These are phyloP conservation scores for Spisula solida DNA, from an alignment of 2,888 invertebrate species.

Conservation along the genomic window DNA sequence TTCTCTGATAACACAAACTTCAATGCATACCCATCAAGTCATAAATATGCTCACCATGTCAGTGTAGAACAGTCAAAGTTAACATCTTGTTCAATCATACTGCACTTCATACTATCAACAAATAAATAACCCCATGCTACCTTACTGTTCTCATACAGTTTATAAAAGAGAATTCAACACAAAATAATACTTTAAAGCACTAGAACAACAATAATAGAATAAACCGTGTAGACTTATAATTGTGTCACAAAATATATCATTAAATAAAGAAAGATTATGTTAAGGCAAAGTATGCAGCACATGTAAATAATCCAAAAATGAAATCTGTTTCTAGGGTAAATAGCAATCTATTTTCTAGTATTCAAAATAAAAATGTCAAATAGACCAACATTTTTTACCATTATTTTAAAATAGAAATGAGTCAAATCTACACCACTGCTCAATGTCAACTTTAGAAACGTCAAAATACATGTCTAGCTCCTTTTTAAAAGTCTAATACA, in stretches of 20 bases:
- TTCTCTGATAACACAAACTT: too few species aligned
- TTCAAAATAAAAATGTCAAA: neutral
- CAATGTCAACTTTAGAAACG: neutral
- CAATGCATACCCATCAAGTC: neutral
- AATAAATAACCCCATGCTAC: neutral
- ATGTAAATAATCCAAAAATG: neutral
- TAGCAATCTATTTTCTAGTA: neutral
- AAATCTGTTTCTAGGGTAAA: conserved; percentile 6
- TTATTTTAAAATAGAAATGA: too few species aligned
- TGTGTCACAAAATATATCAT: conserved; percentile 1
- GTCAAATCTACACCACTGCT: too few species aligned
- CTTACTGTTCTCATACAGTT: neutral
- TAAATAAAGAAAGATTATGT: conserved; percentile 7
- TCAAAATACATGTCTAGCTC: conserved; percentile 14
- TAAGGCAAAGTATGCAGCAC: neutral
- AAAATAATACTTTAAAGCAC: neutral
- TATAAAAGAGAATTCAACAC: neutral
- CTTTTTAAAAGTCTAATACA: neutral
- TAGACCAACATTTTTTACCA: too few species aligned
- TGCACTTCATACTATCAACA: neutral
- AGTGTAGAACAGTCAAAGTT: conserved; percentile 5
- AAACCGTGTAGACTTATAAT: neutral
- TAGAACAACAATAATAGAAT: neutral
- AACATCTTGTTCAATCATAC: neutral
- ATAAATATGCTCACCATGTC: neutral